Conservation (phyloP, 2,113 vertebrate genomes). For the Spea bombifrons region DNA sequence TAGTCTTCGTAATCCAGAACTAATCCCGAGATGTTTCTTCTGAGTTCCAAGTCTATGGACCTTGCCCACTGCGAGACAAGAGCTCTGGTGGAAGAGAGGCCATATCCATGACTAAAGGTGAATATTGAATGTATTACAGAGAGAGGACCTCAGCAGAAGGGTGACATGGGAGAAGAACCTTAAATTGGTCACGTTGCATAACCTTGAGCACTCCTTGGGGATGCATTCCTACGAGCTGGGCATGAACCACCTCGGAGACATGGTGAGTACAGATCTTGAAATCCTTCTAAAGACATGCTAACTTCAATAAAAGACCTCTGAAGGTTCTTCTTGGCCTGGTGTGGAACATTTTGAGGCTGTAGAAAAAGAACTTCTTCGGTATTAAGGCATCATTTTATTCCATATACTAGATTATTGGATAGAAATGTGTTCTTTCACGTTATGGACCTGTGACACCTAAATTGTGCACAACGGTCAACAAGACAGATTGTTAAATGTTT, state of each 20-base stretch:
- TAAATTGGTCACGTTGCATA: slow-evolving; percentile 45
- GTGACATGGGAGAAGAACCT: slow-evolving; percentile 47
- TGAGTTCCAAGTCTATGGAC: background rate
- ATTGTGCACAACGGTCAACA: too few species aligned
- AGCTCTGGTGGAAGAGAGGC: background rate
- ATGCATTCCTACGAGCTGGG: slow-evolving; percentile 43
- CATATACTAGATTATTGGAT: too few species aligned
- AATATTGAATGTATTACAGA: slow-evolving; percentile 19
- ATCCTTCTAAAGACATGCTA: too few species aligned
- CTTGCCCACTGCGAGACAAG: too few species aligned
- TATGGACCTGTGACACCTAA: too few species aligned
- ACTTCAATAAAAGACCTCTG: too few species aligned
- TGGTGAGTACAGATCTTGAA: slow-evolving; percentile 21
- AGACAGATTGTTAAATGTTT: too few species aligned
- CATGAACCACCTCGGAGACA: slow-evolving; percentile 49
- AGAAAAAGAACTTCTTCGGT: too few species aligned
- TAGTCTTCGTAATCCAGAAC: background rate
- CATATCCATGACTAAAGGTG: background rate
- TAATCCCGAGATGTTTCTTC: background rate
- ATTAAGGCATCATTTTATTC: too few species aligned
- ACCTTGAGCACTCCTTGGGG: slow-evolving; percentile 47
- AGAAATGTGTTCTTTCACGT: too few species aligned
- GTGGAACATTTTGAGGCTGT: too few species aligned
- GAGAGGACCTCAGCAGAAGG: slow-evolving; percentile 38
- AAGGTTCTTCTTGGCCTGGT: too few species aligned